Percentiles rank a stretch among this genome's conserved stretches.
phyloP scores from a whole-genome alignment of 1,140 invertebrate genomes.

The Macrosteles quadrilineatus region DNA sequence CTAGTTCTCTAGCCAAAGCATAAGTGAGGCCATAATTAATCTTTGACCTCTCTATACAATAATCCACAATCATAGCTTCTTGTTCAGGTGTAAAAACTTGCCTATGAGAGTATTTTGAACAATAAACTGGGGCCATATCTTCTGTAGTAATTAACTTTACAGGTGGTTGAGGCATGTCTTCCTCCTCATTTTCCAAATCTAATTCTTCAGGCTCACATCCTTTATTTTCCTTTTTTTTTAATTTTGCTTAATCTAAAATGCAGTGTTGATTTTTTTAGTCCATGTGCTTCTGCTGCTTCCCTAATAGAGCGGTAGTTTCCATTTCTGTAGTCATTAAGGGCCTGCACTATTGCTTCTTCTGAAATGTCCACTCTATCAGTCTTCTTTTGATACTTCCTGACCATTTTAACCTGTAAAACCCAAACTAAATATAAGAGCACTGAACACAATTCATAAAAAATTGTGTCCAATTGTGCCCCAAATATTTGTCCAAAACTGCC shows the following conservation, averaged over 20 bases:
- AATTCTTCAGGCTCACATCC: background rate
- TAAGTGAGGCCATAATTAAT: slow-evolving; percentile 18
- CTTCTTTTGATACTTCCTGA: slow-evolving; percentile 19
- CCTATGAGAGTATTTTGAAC: slow-evolving; percentile 23
- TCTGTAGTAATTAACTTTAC: slow-evolving; percentile 18
- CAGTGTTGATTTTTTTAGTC: slow-evolving; percentile 21
- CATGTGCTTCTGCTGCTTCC: slow-evolving; percentile 25
- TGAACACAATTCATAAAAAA: slow-evolving; percentile 7
- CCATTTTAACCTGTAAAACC: background rate
- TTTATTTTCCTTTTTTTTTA: slow-evolving; percentile 28
- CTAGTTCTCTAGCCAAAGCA: slow-evolving; percentile 13
- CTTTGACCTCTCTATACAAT: slow-evolving; percentile 25
- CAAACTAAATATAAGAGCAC: slow-evolving; percentile 9
- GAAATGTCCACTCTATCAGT: background rate
- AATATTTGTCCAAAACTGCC: slow-evolving; percentile 27
- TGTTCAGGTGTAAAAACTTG: slow-evolving; percentile 12
- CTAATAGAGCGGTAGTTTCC: slow-evolving; percentile 25
- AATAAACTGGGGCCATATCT: slow-evolving; percentile 21
- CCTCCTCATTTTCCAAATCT: slow-evolving; percentile 1
- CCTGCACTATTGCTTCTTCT: slow-evolving; percentile 12
- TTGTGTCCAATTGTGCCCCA: slow-evolving; percentile 30
- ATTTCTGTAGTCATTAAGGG: slow-evolving; percentile 24
- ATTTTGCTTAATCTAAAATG: slow-evolving; percentile 22
- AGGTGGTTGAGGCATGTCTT: slow-evolving; percentile 11
- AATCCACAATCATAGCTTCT: slow-evolving; percentile 20